Conservation (phyloP, 2,113 vertebrate genomes). For the Phrynocephalus versicolor region DNA sequence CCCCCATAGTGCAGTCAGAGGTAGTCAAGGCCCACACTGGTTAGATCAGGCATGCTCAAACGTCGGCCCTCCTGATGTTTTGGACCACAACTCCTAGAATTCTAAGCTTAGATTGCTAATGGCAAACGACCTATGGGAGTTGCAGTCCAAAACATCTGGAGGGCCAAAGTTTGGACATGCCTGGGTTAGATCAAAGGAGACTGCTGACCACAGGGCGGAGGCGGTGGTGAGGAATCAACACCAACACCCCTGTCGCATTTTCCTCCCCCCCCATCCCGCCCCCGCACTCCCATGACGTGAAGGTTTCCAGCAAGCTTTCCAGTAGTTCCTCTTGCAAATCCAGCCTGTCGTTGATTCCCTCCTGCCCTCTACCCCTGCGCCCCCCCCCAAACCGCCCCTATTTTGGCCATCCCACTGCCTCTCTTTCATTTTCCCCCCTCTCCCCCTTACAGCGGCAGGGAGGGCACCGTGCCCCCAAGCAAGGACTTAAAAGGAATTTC, state of each 20-base stretch:
- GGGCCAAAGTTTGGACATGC: too few relatives aligned
- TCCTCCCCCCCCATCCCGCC: too few relatives aligned
- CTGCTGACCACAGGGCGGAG: not conserved
- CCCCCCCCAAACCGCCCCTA: too few relatives aligned
- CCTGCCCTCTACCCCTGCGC: too few relatives aligned
- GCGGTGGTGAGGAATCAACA: not conserved
- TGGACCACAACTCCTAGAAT: too few relatives aligned
- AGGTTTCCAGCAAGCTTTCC: not conserved
- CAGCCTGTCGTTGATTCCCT: not conserved
- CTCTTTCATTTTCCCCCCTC: not conserved
- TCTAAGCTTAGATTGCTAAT: too few relatives aligned
- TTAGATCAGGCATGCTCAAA: not conserved
- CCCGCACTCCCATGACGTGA: too few relatives aligned
- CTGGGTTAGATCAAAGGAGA: too few relatives aligned
- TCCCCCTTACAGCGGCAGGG: conserved; percentile 10
- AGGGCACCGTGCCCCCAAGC: conserved; percentile 10
- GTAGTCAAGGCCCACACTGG: not conserved
- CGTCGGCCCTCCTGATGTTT: too few relatives aligned
- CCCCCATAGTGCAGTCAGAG: not conserved
- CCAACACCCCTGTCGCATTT: too few relatives aligned
- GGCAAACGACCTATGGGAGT: too few relatives aligned
- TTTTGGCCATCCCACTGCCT: not conserved
- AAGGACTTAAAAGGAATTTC: conserved; percentile 22
- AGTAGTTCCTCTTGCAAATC: not conserved
- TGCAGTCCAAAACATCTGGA: too few relatives aligned